Percentiles rank a stretch among this genome's conserved stretches.
Conservation (phyloP, 2,113 vertebrate species). For the Sapajus apella region DNA sequence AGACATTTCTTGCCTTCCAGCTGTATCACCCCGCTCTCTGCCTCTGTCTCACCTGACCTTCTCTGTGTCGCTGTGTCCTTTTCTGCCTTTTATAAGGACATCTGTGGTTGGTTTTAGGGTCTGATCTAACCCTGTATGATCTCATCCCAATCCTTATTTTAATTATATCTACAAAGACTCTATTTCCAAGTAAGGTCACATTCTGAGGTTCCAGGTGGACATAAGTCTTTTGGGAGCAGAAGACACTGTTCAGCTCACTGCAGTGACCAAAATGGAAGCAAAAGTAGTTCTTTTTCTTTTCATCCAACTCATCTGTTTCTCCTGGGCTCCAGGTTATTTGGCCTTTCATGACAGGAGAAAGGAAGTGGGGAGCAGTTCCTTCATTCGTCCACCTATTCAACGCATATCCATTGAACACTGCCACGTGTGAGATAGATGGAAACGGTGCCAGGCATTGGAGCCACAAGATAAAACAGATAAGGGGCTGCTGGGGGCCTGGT, state of each 20-base stretch:
- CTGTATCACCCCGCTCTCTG: background rate
- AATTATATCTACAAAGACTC: background rate
- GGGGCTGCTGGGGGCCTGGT: background rate
- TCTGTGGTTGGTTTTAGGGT: background rate
- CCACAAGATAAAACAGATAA: background rate
- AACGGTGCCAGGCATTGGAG: background rate
- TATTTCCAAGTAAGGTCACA: background rate
- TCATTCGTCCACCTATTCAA: background rate
- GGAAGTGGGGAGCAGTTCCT: background rate
- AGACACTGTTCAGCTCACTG: background rate
- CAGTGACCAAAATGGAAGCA: background rate
- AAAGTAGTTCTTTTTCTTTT: background rate
- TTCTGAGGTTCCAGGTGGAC: background rate
- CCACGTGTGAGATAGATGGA: accelerated
- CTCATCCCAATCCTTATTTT: background rate
- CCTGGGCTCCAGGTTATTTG: background rate
- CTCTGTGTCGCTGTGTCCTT: background rate
- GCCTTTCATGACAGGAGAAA: background rate
- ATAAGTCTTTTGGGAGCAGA: background rate
- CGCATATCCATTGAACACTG: background rate
- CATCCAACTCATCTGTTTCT: background rate
- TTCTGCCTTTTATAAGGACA: background rate
- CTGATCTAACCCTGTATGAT: background rate
- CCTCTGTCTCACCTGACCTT: background rate
- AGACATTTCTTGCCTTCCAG: background rate